Conservation (phyloP, 2,797 vertebrate species). For the Paedocypris micromegethes region DNA sequence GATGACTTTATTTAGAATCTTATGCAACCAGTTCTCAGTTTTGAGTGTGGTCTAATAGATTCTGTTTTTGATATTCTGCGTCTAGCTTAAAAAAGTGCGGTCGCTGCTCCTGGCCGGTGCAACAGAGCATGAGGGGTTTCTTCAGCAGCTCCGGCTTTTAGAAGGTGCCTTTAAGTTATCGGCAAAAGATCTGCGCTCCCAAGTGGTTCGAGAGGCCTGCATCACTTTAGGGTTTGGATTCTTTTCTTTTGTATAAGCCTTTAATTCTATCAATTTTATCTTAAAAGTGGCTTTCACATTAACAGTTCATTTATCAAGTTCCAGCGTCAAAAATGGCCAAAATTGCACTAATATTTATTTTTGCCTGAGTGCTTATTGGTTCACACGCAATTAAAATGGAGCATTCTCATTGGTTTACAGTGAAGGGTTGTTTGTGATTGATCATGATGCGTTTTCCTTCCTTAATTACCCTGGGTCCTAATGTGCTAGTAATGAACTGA, state of each 20-base stretch:
- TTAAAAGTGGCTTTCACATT: no score
- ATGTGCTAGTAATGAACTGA: slow-evolving; percentile 57
- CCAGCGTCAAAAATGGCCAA: slow-evolving; percentile 5
- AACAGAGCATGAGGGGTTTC: slow-evolving; percentile 85
- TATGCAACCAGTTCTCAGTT: no score
- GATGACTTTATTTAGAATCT: no score
- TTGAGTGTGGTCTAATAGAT: no score
- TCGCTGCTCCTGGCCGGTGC: slow-evolving; percentile 89
- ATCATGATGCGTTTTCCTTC: slow-evolving; percentile 7
- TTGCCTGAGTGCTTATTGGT: no score
- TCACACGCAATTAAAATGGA: no score
- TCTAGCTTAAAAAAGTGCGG: slow-evolving; percentile 91
- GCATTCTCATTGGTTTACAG: no score
- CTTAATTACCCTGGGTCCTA: slow-evolving; percentile 54
- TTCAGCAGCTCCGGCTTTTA: slow-evolving; percentile 88
- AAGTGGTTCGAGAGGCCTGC: slow-evolving; percentile 96
- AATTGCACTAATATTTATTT: background rate
- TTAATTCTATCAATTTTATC: background rate
- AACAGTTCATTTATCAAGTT: background rate
- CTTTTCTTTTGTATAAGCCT: background rate
- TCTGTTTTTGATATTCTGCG: background rate
- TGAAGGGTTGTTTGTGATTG: slow-evolving; percentile 9
- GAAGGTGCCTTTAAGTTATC: slow-evolving; percentile 91
- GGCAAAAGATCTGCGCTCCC: slow-evolving; percentile 92
- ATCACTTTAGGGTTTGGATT: slow-evolving; percentile 87